Conservation (phyloP, 2,888 invertebrate species). For the Cheiracanthium punctorium region DNA sequence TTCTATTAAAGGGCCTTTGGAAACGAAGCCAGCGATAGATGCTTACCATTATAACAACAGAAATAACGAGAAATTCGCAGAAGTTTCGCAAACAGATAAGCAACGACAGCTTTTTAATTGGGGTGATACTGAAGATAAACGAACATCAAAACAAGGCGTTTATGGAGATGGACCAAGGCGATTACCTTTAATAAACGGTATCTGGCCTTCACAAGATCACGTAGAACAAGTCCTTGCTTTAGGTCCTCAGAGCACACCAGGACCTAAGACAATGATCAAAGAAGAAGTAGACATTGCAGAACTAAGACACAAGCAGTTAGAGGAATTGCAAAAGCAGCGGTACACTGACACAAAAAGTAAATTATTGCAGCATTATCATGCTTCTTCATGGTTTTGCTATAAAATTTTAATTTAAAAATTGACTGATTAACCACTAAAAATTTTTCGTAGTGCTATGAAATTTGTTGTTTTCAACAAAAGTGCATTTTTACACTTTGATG, state of each 20-base stretch:
- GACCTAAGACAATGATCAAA: conserved; percentile 42
- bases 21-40: not conserved
- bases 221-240: conserved; percentile 42
- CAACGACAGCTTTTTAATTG: conserved; percentile 57
- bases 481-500: too few species aligned
- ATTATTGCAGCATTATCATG: too few species aligned
- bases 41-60: not conserved
- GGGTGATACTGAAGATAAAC: conserved; percentile 16
- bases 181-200: conserved; percentile 65
- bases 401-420: too few species aligned
- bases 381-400: too few species aligned
- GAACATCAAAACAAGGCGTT: not conserved
- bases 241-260: conserved; percentile 57
- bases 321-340: conserved; percentile 45
- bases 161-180: conserved; percentile 59
- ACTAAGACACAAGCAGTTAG: conserved; percentile 50
- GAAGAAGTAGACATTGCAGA: conserved; percentile 67
- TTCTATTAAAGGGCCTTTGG: not conserved
- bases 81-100: conserved; percentile 14
- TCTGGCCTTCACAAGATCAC: conserved; percentile 47
- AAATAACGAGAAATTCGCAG: not conserved
- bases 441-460: too few species aligned
- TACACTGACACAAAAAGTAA: conserved; percentile 3
- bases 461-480: too few species aligned
- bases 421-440: too few species aligned